Evolutionary conservation across 2,797 vertebrate genomes (phyloP).

Genomic region (Pseudopleuronectes americanus): DNA sequence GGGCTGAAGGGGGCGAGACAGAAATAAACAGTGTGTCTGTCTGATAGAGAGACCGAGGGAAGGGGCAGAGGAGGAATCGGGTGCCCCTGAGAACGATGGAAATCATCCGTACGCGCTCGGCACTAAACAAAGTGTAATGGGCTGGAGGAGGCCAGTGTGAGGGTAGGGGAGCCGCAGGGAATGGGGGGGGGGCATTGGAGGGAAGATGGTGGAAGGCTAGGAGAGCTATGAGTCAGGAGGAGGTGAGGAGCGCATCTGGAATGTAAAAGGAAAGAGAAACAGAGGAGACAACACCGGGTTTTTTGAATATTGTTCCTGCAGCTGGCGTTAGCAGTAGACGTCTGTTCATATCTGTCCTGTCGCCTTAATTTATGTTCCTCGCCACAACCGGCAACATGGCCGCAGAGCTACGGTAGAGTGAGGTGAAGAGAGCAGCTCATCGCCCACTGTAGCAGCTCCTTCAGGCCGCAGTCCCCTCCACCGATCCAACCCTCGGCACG

Average conservation of each 20-base stretch:
- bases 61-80: conserved; percentile 18
- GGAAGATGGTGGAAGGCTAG: conserved; percentile 36
- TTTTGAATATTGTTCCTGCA: conserved; percentile 34
- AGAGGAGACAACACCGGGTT: not conserved
- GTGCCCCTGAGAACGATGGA: conserved; percentile 66
- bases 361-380: conserved; percentile 62
- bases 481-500: conserved; percentile 74
- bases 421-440: conserved; percentile 7
- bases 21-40: conserved; percentile 44
- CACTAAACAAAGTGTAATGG: conserved; percentile 80
- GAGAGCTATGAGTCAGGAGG: conserved; percentile 38
- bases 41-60: conserved; percentile 30
- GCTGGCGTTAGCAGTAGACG: conserved; percentile 45
- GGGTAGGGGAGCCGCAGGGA: conserved; percentile 61
- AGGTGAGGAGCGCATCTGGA: conserved; percentile 23
- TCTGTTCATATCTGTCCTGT: conserved; percentile 62
- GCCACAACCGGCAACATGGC: conserved; percentile 50
- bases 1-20: conserved; percentile 26
- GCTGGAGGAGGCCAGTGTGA: conserved; percentile 78
- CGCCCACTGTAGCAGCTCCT: conserved; percentile 62
- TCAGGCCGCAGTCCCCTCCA: conserved; percentile 60
- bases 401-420: conserved; percentile 49
- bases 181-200: not conserved
- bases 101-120: conserved; percentile 64
- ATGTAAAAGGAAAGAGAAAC: not conserved